These are phyloP conservation scores for Dissostichus mawsoni DNA, from an alignment of 2,113 vertebrate species.

Conservation along the genomic window DNA sequence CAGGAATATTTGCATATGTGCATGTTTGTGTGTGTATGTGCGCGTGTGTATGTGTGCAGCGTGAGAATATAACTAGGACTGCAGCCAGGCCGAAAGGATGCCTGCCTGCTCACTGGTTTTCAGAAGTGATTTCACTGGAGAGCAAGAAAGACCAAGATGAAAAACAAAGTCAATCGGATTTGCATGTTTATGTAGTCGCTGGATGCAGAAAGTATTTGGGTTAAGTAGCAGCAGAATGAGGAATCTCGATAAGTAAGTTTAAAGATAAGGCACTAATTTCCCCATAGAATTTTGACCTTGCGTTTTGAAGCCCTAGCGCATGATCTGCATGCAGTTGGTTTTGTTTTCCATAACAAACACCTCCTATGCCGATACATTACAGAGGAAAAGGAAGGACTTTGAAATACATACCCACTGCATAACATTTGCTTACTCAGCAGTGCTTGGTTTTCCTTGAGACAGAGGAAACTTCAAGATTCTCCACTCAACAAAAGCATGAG, in stretches of 20 bases:
- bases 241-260: conserved; percentile 75
- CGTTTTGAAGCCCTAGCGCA: conserved; percentile 69
- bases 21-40: conserved; percentile 12
- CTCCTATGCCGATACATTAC: conserved; percentile 71
- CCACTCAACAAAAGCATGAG: conserved; percentile 76
- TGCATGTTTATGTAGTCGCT: conserved; percentile 76
- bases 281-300: conserved; percentile 78
- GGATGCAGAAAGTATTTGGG: conserved; percentile 62
- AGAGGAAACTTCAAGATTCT: conserved; percentile 73
- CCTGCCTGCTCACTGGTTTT: conserved; percentile 62
- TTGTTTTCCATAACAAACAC: conserved; percentile 81
- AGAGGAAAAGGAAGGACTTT: conserved; percentile 75
- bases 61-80: conserved; percentile 5
- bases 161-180: conserved; percentile 58
- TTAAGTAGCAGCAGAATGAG: conserved; percentile 47
- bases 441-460: conserved; percentile 74
- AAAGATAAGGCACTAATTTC: conserved; percentile 72
- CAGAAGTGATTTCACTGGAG: conserved; percentile 66
- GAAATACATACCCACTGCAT: conserved; percentile 76
- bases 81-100: conserved; percentile 57
- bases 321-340: conserved; percentile 75
- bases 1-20: conserved; percentile 29
- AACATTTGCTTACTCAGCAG: conserved; percentile 82
- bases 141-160: conserved; percentile 50
- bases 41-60: background rate